Base-by-base conservation (phyloP, 2,888 invertebrate species). In the Amiota minor region DNA sequence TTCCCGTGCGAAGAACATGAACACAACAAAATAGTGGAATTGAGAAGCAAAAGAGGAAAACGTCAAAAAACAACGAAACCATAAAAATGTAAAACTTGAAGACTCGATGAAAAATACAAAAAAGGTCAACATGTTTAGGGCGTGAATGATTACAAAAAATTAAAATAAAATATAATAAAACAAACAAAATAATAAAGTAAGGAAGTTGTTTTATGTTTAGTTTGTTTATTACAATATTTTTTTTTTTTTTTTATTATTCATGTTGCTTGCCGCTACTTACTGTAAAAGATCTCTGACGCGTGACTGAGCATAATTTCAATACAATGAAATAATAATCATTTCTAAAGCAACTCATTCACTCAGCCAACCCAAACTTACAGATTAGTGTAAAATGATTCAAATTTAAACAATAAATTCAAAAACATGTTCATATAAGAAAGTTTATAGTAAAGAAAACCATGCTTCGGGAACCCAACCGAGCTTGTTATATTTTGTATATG, bases 271-370 rank as follows among this genome's bases (percentile, higher is more conserved):
- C 6, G 35, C 35, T 35, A 35, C 35, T 35, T 35, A 35, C 35
- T 35, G 2, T 35, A 35, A 35, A 18, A 59, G 59, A 11, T 23
- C 23, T n/a, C 10, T 18, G 59, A 59, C 18, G 75, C 77, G 80
- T 80, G 79, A 79, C 74, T 65, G 75, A 75, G 76, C 77, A 80
- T 80, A 80, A 75, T 76, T 77, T 80, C 71, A 74, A 55, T 35
- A 9, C 12, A 62, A 23, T 9, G 35, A 23, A n/a, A 35, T 62
- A 62, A n/a, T n/a, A 12, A 11, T 62, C 45, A 62, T 35, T 35
- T 35, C 35, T 6, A 35, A 35, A 35, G 6, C 35, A 35, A 35
- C 35, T 35, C 35, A 35, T 8, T 35, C 35, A 35, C 35, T 35
- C 35, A 35, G 6, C 35, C 35, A 35, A 35, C 35, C 35, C 35